Percentiles rank a stretch among this genome's conserved stretches.
phyloP scores from a whole-genome alignment of 2,888 invertebrate species.

The Rhimphoctona megacephalus region DNA sequence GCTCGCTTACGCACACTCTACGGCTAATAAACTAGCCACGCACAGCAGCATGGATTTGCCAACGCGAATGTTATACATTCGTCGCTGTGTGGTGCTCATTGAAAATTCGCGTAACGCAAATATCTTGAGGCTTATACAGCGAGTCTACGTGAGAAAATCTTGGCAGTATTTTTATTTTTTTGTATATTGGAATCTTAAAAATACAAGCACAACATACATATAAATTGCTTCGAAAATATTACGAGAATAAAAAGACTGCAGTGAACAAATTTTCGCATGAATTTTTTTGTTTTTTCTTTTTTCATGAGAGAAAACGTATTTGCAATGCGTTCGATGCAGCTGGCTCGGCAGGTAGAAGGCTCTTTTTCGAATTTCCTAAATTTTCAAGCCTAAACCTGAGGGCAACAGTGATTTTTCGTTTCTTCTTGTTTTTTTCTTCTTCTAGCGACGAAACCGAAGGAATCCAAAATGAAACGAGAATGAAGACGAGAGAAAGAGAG shows the following conservation, averaged over 20 bases:
- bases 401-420: conserved; percentile 43
- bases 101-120: conserved; percentile 49
- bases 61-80: conserved; percentile 28
- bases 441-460: conserved; percentile 44
- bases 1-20: conserved; percentile 23
- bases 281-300: not conserved
- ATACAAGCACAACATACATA: not conserved
- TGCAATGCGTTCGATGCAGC: not conserved
- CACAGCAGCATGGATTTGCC: conserved; percentile 27
- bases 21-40: conserved; percentile 39
- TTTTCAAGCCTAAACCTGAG: conserved; percentile 2
- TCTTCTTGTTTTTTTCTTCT: conserved; percentile 23
- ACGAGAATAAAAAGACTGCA: not conserved
- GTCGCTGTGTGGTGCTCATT: not conserved
- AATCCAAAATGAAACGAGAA: conserved; percentile 62
- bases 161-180: not conserved
- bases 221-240: not conserved
- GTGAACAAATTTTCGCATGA: not conserved
- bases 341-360: not conserved
- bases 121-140: conserved; percentile 1
- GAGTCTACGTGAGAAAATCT: conserved; percentile 10
- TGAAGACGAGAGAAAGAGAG: conserved; percentile 65
- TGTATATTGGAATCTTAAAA: not conserved
- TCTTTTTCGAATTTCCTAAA: conserved; percentile 27
- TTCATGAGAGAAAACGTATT: not conserved